phyloP scores from a whole-genome alignment of 2,888 invertebrate species.

The Drosophila limbata region DNA sequence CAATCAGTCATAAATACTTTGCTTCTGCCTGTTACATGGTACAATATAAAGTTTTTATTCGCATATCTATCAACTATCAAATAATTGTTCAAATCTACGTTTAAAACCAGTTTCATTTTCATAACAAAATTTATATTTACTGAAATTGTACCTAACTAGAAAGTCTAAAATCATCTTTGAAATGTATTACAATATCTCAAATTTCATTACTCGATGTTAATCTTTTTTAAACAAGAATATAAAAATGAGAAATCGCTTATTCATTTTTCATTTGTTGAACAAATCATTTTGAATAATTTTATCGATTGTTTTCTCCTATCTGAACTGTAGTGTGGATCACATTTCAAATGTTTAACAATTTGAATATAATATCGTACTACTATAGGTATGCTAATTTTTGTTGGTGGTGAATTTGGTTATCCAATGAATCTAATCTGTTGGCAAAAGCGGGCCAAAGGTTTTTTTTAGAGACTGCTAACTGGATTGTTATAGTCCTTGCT shows the following conservation, averaged over 20 bases:
- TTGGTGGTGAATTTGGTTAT: not conserved
- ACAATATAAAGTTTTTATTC: too few species aligned
- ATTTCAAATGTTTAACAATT: constrained; percentile 6
- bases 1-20: too few species aligned
- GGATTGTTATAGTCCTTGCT: constrained; percentile 60
- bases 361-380: not conserved
- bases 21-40: too few species aligned
- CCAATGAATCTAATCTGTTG: constrained; percentile 15
- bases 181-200: not conserved
- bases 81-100: not conserved
- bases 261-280: not conserved
- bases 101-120: not conserved
- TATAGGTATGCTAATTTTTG: constrained; percentile 1
- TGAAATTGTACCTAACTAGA: not conserved
- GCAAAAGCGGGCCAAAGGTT: constrained; percentile 15
- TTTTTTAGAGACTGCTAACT: constrained; percentile 54
- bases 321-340: not conserved
- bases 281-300: not conserved
- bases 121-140: too few species aligned
- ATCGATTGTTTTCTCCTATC: not conserved
- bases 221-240: not conserved
- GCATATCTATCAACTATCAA: not conserved
- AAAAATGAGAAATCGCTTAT: not conserved
- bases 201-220: not conserved
- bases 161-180: not conserved